phyloP scores from a whole-genome alignment of 2,888 invertebrate species.

The Lymantria dispar region DNA sequence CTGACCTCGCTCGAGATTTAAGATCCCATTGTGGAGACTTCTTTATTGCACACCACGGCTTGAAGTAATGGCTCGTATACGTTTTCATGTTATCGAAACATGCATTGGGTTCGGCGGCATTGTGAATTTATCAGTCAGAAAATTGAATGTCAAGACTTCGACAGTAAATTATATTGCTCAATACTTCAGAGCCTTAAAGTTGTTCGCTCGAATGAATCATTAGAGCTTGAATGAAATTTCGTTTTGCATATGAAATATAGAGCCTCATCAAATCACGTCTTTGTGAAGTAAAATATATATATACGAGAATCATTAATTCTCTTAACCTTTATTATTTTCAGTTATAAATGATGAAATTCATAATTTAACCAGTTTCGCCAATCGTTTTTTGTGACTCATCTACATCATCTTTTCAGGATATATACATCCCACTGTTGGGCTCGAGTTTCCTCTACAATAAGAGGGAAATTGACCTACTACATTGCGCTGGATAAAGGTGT shows the following conservation, averaged over 20 bases:
- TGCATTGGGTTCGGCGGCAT: constrained; percentile 35
- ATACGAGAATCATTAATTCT: too few relatives aligned
- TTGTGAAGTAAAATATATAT: too few relatives aligned
- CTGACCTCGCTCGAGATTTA: constrained; percentile 50
- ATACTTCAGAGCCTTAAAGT: constrained; percentile 45
- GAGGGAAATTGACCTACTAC: too few relatives aligned
- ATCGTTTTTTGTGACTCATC: too few relatives aligned
- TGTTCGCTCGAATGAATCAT: constrained; percentile 43
- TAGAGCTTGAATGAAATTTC: constrained; percentile 21
- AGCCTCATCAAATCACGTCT: too few relatives aligned
- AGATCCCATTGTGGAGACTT: constrained; percentile 50
- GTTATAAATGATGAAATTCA: too few relatives aligned
- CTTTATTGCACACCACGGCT: constrained; percentile 50
- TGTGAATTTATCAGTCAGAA: constrained; percentile 56
- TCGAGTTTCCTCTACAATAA: too few relatives aligned
- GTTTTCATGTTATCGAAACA: constrained; percentile 46
- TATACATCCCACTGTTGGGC: too few relatives aligned
- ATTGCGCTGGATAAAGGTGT: too few relatives aligned
- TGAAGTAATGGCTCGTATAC: constrained; percentile 46
- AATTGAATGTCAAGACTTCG: constrained; percentile 57
- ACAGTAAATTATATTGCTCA: constrained; percentile 48
- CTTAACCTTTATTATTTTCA: too few relatives aligned
- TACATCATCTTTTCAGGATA: too few relatives aligned
- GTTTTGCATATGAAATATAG: constrained; percentile 13
- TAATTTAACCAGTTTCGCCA: too few relatives aligned